Base-by-base conservation (phyloP, 1,140 invertebrate genomes). In the Bombus ignitus region DNA sequence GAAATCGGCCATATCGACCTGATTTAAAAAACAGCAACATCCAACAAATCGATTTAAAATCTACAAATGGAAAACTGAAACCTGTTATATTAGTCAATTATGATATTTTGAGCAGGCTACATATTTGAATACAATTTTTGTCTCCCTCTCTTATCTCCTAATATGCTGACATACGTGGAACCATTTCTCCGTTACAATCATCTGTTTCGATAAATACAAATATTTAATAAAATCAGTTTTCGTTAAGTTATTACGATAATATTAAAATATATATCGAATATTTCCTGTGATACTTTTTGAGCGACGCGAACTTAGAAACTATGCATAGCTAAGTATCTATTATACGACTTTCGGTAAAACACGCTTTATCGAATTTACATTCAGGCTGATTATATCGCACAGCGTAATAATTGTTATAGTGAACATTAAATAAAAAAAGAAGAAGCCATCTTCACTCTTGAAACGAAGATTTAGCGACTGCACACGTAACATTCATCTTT, bases 241-340 rank as follows among this genome's bases (percentile, higher is more conserved):
- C 57, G 39, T 78, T 70, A 71, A 62, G 25, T 59, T 42, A 71
- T 37, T 62, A 22, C 9, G 18, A 83, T 22, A 39, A 44, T 39
- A 77, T 77, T 53, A 28, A 9, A 75, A n/a, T 53, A 53, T 44
- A 68, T 25, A 42, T 47, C n/a, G 53, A 42, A n/a, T 32, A 37
- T 72, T 72, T 72, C n/a, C 10, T 72, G 22, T 82, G 10, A 35
- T 53, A 1, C 1, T 28, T 66, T 81, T 73, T 74, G 68, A 85
- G 83, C 83, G n/a, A 80, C n/a, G 35, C 39, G 32, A 66, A 73
- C 71, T 37, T 68, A 85, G 32, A 68, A 81, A 74, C 71, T 85
- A 79, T 74, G 47, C 79, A 42, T 42, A 83, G 22, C 71, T 85
- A 85, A 81, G 57, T 85, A 73, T 59, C 22, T 79, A 39, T 73